Conservation (phyloP, 2,888 invertebrate species). For the Cotesia congregata region DNA sequence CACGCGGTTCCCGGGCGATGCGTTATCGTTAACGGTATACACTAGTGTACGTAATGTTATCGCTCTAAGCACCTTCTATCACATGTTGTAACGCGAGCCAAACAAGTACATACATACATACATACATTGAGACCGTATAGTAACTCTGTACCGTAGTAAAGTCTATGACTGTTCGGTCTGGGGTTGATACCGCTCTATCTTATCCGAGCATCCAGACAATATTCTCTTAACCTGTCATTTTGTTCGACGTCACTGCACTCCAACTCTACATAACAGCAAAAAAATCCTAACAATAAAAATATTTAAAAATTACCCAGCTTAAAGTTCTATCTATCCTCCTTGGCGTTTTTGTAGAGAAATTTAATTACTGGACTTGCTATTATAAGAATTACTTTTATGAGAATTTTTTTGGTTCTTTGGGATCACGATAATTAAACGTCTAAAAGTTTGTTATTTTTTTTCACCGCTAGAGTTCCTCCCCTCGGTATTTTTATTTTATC, state of each 20-base stretch:
- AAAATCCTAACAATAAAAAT: neutral
- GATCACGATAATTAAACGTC: constrained; percentile 59
- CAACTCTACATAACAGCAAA: neutral
- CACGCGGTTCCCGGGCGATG: constrained; percentile 24
- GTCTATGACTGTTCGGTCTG: neutral
- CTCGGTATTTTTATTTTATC: constrained; percentile 6
- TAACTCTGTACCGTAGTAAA: too few relatives aligned
- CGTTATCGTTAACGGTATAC: constrained; percentile 41
- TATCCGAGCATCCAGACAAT: neutral
- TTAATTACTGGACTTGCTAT: constrained; percentile 54
- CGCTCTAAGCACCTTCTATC: constrained; percentile 39
- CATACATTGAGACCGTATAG: too few relatives aligned
- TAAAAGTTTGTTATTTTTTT: constrained; percentile 48
- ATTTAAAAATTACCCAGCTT: too few relatives aligned
- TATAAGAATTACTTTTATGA: constrained; percentile 63
- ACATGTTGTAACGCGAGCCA: constrained; percentile 29
- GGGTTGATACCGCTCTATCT: neutral
- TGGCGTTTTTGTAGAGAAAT: constrained; percentile 59
- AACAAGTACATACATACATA: neutral
- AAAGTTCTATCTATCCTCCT: too few relatives aligned
- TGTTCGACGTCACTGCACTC: neutral
- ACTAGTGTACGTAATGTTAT: constrained; percentile 36
- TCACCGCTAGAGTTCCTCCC: neutral
- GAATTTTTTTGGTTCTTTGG: constrained; percentile 44
- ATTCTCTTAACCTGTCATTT: constrained; percentile 1